phyloP scores from a whole-genome alignment of 35 echinoderm and acorn worm genomes.

The Apostichopus californicus region DNA sequence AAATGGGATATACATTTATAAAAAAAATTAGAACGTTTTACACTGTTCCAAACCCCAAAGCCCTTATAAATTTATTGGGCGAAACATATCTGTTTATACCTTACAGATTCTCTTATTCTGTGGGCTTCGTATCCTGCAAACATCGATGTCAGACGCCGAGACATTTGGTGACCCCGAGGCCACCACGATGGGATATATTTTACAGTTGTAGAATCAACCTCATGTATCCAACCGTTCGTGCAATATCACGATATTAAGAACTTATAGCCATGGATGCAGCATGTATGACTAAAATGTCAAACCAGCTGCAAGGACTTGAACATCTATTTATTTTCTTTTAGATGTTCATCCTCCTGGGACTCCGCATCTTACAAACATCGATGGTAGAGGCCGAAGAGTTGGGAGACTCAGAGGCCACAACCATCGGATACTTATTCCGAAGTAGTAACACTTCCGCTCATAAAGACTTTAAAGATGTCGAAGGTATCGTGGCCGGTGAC shows the following conservation, averaged over 20 bases:
- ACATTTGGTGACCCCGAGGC: conserved; percentile 58
- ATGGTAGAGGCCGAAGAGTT: conserved; percentile 61
- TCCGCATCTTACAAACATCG: conserved; percentile 84
- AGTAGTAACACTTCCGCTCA: not conserved
- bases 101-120: conserved; percentile 49
- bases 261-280: not conserved
- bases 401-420: conserved; percentile 59
- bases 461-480: conserved; percentile 2
- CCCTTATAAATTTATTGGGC: not conserved
- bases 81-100: conserved; percentile 13
- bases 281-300: not conserved
- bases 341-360: conserved; percentile 57
- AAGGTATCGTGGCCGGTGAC: conserved; percentile 24
- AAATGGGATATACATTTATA: too few relatives aligned
- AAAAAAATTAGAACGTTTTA: too few relatives aligned
- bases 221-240: not conserved
- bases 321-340: not conserved
- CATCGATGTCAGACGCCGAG: conserved; percentile 67
- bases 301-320: too few relatives aligned
- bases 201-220: not conserved
- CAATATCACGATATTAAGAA: not conserved
- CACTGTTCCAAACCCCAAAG: not conserved
- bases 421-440: conserved; percentile 63
- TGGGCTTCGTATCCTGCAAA: conserved; percentile 73
- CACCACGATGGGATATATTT: conserved; percentile 48